A percentile compares a stretch with the other conserved stretches of the same genome.
Evolutionary conservation across 92 coral and sea anemone species (phyloP).

Genomic region (Epizoanthus stellaris): DNA sequence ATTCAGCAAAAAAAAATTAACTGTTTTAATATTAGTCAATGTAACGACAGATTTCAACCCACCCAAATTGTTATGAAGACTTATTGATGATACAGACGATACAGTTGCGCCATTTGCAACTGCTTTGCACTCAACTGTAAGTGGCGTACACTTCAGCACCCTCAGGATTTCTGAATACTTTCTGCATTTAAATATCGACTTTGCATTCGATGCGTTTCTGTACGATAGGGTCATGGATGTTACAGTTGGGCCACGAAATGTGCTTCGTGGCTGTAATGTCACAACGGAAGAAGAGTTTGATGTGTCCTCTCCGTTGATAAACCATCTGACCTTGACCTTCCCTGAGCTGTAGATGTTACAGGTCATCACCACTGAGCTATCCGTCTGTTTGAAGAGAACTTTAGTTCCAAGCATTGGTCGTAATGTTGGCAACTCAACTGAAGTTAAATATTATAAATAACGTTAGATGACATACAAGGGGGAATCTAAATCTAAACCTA

Average conservation of each 20-base stretch:
- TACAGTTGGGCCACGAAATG: conserved; percentile 5
- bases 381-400: neutral
- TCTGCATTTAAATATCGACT: conserved; percentile 4
- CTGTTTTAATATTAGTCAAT: neutral
- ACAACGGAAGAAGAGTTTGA: conserved; percentile 4
- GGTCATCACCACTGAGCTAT: conserved; percentile 28
- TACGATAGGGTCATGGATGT: neutral
- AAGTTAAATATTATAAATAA: neutral
- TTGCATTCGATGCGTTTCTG: neutral
- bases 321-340: neutral
- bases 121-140: conserved; percentile 15
- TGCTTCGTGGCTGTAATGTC: neutral
- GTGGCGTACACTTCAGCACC: neutral
- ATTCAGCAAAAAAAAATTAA: neutral
- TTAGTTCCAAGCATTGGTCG: conserved; percentile 15
- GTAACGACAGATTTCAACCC: neutral
- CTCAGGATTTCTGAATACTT: neutral
- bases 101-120: neutral
- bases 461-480: too few species aligned
- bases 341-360: conserved; percentile 19
- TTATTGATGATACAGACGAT: neutral
- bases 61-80: neutral
- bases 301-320: neutral
- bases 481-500: too few species aligned
- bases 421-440: conserved; percentile 16